Conservation (phyloP, 1,140 invertebrate species). For the Pseudomyrmex gracilis region DNA sequence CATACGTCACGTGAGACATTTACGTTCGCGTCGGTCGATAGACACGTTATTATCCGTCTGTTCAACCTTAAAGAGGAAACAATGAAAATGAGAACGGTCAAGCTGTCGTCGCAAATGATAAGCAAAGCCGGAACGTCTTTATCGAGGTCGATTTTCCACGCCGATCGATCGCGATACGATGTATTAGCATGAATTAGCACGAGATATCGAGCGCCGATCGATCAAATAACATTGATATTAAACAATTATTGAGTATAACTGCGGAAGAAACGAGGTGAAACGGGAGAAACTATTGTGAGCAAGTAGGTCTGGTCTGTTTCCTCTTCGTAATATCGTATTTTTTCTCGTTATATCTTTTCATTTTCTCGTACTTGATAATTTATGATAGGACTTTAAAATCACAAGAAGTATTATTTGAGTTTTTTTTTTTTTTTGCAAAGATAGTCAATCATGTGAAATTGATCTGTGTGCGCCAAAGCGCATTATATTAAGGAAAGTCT, state of each 20-base stretch:
- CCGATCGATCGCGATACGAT: not conserved
- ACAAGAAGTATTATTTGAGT: too few relatives aligned
- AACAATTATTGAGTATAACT: constrained; percentile 23
- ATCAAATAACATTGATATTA: constrained; percentile 19
- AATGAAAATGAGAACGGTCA: constrained; percentile 28
- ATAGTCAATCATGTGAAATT: constrained; percentile 16
- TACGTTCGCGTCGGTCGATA: constrained; percentile 13
- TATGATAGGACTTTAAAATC: not conserved
- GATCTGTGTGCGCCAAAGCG: not conserved
- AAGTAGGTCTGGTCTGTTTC: not conserved
- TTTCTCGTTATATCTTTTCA: not conserved
- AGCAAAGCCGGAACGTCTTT: constrained; percentile 35
- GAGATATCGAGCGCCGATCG: not conserved
- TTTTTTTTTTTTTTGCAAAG: not conserved
- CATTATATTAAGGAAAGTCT: constrained; percentile 20
- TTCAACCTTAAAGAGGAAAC: constrained; percentile 33
- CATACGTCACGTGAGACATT: constrained; percentile 22
- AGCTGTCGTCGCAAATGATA: constrained; percentile 24
- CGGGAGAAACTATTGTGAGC: not conserved
- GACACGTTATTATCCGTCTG: constrained; percentile 18
- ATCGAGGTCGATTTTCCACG: constrained; percentile 30
- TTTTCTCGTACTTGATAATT: not conserved
- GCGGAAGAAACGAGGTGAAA: constrained; percentile 23
- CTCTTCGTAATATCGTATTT: not conserved
- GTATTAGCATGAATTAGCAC: constrained; percentile 33